Base-by-base conservation (phyloP, 2,888 invertebrate species). In the Drosophila hawaiiensis region DNA sequence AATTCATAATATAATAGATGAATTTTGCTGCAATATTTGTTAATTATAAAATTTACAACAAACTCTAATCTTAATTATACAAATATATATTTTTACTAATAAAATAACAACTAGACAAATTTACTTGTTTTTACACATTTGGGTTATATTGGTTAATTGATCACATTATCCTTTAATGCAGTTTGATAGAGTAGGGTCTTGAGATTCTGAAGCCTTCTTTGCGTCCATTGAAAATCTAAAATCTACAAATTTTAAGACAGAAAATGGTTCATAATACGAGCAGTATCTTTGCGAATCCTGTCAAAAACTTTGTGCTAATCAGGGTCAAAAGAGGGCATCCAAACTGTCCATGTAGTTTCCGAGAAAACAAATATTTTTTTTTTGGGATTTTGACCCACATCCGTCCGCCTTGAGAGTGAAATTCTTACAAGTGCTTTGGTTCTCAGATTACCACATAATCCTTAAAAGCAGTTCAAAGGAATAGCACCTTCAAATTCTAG, bases 11-110 rank as follows among this genome's bases (percentile, higher is more conserved):
- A 74, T 82, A 82, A 72, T 88, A 87, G 90, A 78, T 83, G 79
- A 85, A 89, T 83, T 81, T 89, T 89, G 84, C 87, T 90, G 89
- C 84, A 89, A 88, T 88, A 88, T 88, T 85, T 90, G 86, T 90
- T 88, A 85, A 88, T 83, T 80, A 77, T 56, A 78, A 90, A 73
- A 71, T 81, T 59, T 82, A 79, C 80, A 80, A 65, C 52, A 68
- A 75, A 75, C 72, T 58, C 62, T 78, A 76, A 60, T 78, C 73
- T 43, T 80, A 80, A 73, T 33, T 79, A 77, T 81, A 81, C 82
- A 73, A 81, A 73, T 78, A 39, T 55, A 89, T 89, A 84, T 89
- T 89, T 88, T 89, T 89, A 88, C 59, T 73, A 82, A 87, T 87
- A 84, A 84, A 74, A 74, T 64, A 54, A 60, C 65, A 63, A 56